phyloP scores from a whole-genome alignment of 2,888 invertebrate genomes.

The Oscheius sp. region DNA sequence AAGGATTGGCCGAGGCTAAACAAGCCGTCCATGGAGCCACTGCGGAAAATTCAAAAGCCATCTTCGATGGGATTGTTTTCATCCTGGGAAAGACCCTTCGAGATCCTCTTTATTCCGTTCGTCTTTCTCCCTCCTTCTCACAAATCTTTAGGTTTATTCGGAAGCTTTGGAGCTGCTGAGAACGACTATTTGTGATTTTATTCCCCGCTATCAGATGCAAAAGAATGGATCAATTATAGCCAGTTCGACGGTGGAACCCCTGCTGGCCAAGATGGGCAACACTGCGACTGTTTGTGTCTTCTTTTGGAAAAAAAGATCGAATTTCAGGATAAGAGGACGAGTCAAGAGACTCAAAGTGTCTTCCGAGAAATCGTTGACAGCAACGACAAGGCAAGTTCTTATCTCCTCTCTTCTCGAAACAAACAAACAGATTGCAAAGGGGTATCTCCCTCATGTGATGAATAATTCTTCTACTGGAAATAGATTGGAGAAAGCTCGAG shows the following conservation, averaged over 20 bases:
- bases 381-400: neutral
- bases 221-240: constrained; percentile 4
- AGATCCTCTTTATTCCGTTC: constrained; percentile 37
- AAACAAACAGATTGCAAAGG: neutral
- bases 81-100: constrained; percentile 39
- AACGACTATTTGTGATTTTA: constrained; percentile 5
- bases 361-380: neutral
- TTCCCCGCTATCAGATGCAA: constrained; percentile 5
- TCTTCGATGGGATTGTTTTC: constrained; percentile 39
- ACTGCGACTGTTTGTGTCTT: neutral
- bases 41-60: constrained; percentile 7
- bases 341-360: constrained; percentile 5
- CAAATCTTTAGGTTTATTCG: constrained; percentile 24
- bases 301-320: neutral
- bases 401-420: neutral
- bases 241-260: neutral
- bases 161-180: constrained; percentile 13
- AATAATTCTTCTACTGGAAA: neutral
- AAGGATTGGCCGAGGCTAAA: constrained; percentile 37
- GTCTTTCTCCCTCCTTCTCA: too few relatives aligned
- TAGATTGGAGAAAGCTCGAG: neutral
- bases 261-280: neutral
- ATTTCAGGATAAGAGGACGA: constrained; percentile 17
- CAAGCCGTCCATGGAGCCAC: constrained; percentile 23
- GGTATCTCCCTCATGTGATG: constrained; percentile 1